Percentiles rank a stretch among this genome's conserved stretches.
Conservation (phyloP, 1,140 invertebrate genomes). For the Heliconius himera region DNA sequence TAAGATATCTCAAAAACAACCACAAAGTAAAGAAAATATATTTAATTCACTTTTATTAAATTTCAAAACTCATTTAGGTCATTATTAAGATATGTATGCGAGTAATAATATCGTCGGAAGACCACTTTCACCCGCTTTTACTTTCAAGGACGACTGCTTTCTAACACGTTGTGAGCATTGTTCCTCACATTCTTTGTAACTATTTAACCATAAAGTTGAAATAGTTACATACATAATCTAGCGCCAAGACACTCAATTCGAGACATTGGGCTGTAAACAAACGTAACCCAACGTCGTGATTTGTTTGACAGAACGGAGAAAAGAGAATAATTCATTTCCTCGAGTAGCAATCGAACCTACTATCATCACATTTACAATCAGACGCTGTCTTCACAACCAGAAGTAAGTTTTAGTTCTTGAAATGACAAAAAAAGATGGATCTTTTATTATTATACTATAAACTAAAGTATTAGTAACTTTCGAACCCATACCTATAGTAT, state of each 20-base stretch:
- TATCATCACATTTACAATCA: no score
- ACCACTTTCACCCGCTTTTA: constrained; percentile 38
- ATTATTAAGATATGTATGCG: not conserved
- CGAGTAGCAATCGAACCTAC: not conserved
- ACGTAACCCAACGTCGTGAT: not conserved
- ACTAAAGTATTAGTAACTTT: no score
- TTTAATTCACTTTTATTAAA: no score
- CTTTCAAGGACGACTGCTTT: constrained; percentile 39
- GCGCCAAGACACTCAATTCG: not conserved
- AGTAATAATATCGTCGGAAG: not conserved
- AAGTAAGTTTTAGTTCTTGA: no score
- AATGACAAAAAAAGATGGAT: no score
- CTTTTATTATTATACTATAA: no score
- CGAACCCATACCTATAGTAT: no score
- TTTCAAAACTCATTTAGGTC: constrained; percentile 1
- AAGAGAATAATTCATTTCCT: not conserved
- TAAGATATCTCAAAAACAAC: no score
- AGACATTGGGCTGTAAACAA: not conserved
- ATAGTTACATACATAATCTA: no score
- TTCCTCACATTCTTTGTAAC: not conserved
- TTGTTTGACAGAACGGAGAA: not conserved
- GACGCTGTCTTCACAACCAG: no score
- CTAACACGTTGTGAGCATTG: constrained; percentile 24
- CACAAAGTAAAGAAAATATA: no score
- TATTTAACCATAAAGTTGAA: no score